A percentile compares a stretch with the other conserved stretches of the same genome.
phyloP scores from a whole-genome alignment of 35 echinoderm and acorn worm genomes.

The Holothuria glaberrima region DNA sequence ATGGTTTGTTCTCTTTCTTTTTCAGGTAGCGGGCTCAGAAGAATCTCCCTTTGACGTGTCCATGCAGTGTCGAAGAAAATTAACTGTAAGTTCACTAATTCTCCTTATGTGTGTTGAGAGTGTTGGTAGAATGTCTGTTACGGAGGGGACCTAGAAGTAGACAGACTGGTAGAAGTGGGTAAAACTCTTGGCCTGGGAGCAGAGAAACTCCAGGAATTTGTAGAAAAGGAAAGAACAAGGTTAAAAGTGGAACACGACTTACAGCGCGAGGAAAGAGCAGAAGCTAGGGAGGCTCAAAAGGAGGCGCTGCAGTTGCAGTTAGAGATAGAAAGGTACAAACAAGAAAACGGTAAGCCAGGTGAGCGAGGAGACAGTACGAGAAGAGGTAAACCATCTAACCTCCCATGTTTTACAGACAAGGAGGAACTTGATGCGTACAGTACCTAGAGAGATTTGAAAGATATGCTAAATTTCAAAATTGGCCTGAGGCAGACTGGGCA shows the following conservation, averaged over 20 bases:
- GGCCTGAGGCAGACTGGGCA: constrained; percentile 47
- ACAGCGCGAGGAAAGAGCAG: neutral
- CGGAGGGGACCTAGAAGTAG: neutral
- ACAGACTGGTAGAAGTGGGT: neutral
- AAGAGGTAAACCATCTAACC: neutral
- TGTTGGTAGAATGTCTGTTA: neutral
- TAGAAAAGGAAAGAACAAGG: constrained; percentile 11
- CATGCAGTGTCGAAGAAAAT: constrained; percentile 4
- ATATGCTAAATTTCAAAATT: constrained; percentile 23
- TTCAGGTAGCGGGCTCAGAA: neutral
- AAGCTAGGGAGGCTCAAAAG: constrained; percentile 9
- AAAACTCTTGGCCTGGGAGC: neutral
- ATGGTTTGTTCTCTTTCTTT: neutral
- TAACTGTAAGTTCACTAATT: constrained; percentile 10
- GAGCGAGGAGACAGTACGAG: neutral
- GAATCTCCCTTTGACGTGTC: neutral
- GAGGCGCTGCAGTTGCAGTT: neutral
- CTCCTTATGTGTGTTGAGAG: neutral
- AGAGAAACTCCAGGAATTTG: constrained; percentile 4
- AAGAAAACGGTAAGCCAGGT: neutral
- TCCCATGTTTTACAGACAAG: constrained; percentile 19
- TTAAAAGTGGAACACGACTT: neutral
- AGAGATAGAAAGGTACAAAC: constrained; percentile 2
- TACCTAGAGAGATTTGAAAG: constrained; percentile 51
- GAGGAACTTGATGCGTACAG: constrained; percentile 69